Percentiles rank a stretch among this genome's conserved stretches.
Evolutionary conservation across 2,888 invertebrate species (phyloP).

Genomic region (Perizoma flavofasciatum): DNA sequence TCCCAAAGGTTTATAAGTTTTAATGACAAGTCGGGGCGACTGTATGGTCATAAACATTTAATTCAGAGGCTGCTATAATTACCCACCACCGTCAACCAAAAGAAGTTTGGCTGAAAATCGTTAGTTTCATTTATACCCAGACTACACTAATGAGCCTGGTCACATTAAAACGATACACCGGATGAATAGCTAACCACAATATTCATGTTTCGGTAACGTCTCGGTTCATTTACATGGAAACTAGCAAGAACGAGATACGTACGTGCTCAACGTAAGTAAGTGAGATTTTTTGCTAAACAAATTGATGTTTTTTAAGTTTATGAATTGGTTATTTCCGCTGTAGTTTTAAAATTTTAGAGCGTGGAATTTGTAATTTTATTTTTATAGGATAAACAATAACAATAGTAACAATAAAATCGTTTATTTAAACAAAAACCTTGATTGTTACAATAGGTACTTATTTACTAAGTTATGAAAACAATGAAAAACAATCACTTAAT

Average conservation of each 20-base stretch:
- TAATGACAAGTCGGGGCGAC: slow-evolving; percentile 1
- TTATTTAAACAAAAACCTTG: too few species aligned
- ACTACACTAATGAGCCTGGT: slow-evolving; percentile 45
- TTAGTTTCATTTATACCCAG: slow-evolving; percentile 38
- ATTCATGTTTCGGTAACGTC: slow-evolving; percentile 31
- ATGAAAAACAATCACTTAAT: too few species aligned
- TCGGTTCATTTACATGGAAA: slow-evolving; percentile 39
- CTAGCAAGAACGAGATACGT: slow-evolving; percentile 33
- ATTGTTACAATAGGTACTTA: too few species aligned
- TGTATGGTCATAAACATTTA: slow-evolving; percentile 7
- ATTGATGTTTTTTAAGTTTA: slow-evolving; percentile 25
- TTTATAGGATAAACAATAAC: too few species aligned
- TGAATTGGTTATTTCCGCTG: slow-evolving; percentile 29
- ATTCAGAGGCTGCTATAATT: slow-evolving; percentile 35
- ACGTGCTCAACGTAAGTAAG: slow-evolving; percentile 30
- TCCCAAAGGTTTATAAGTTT: slow-evolving; percentile 5
- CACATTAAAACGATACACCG: slow-evolving; percentile 42
- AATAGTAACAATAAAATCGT: too few species aligned
- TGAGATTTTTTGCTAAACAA: slow-evolving; percentile 19
- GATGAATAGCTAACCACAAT: slow-evolving; percentile 35
- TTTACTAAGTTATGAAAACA: too few species aligned
- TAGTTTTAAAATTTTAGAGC: slow-evolving; percentile 9
- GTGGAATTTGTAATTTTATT: background rate
- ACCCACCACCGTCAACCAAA: slow-evolving; percentile 47
- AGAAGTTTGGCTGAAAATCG: slow-evolving; percentile 49